phyloP scores from a whole-genome alignment of 2,113 vertebrate genomes.

The Cephalopholis sonnerati region DNA sequence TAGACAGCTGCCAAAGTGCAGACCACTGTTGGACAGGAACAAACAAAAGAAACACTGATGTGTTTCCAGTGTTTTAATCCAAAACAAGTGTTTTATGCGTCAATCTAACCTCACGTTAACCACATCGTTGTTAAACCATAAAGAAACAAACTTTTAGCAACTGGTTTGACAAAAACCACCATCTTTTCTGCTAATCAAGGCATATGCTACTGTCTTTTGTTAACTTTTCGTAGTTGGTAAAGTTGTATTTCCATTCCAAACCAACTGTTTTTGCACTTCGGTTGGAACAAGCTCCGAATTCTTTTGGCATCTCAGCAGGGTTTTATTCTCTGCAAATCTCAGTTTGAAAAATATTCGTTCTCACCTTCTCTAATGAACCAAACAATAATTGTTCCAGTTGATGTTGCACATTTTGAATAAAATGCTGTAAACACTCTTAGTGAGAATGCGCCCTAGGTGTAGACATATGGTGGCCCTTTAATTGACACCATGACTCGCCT shows the following conservation, averaged over 20 bases:
- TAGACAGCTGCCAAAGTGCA: too few species aligned
- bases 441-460: conserved; percentile 4
- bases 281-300: background rate
- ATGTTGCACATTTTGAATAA: background rate
- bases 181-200: background rate
- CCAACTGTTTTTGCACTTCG: background rate
- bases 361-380: background rate
- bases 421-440: background rate
- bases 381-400: background rate
- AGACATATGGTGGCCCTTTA: conserved; percentile 25
- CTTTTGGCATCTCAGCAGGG: background rate
- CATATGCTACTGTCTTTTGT: too few species aligned
- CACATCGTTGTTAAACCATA: too few species aligned
- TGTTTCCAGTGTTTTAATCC: too few species aligned
- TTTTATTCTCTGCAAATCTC: background rate
- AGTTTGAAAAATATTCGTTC: background rate
- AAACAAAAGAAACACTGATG: too few species aligned
- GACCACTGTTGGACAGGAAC: too few species aligned
- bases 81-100: too few species aligned
- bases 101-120: too few species aligned
- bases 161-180: too few species aligned
- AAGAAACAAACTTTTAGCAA: too few species aligned
- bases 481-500: conserved; percentile 11
- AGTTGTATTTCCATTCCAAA: background rate
- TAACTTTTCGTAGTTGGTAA: background rate